Evolutionary conservation across 2,888 invertebrate species (phyloP).

Genomic region (Acanthococcus lagerstroemiae): DNA sequence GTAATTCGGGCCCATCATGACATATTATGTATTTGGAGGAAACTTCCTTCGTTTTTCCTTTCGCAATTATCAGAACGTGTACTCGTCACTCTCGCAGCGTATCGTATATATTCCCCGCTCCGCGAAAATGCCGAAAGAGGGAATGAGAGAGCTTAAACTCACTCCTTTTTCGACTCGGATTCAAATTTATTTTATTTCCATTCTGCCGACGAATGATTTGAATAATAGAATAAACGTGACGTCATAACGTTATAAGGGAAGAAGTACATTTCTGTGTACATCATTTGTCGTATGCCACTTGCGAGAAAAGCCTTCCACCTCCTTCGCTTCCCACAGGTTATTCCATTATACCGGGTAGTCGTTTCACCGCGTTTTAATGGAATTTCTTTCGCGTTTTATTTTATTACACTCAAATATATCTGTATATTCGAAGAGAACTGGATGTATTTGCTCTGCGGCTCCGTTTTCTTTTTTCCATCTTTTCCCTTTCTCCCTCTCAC

Average conservation of each 20-base stretch:
- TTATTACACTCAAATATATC: slow-evolving; percentile 6
- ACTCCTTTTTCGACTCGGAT: slow-evolving; percentile 22
- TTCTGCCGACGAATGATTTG: slow-evolving; percentile 22
- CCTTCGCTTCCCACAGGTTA: slow-evolving; percentile 9
- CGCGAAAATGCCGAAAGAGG: no score
- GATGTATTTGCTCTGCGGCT: neutral
- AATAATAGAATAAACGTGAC: slow-evolving; percentile 32
- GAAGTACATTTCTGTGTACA: slow-evolving; percentile 31
- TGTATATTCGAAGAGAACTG: neutral
- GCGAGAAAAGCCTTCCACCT: slow-evolving; percentile 17
- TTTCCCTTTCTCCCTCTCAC: neutral
- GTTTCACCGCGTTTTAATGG: slow-evolving; percentile 9
- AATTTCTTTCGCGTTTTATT: slow-evolving; percentile 14
- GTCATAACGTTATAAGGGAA: slow-evolving; percentile 29
- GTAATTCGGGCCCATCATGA: no score
- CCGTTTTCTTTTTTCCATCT: neutral
- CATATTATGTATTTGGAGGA: no score
- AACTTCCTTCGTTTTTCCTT: no score
- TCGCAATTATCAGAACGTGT: no score
- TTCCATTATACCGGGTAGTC: slow-evolving; percentile 19
- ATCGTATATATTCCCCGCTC: no score
- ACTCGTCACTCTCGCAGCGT: no score
- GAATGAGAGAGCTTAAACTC: slow-evolving; percentile 22
- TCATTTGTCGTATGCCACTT: slow-evolving; percentile 28
- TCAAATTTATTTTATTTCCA: slow-evolving; percentile 30